Evolutionary conservation across 2,888 invertebrate genomes (phyloP).

Genomic region (Philereme transversata): DNA sequence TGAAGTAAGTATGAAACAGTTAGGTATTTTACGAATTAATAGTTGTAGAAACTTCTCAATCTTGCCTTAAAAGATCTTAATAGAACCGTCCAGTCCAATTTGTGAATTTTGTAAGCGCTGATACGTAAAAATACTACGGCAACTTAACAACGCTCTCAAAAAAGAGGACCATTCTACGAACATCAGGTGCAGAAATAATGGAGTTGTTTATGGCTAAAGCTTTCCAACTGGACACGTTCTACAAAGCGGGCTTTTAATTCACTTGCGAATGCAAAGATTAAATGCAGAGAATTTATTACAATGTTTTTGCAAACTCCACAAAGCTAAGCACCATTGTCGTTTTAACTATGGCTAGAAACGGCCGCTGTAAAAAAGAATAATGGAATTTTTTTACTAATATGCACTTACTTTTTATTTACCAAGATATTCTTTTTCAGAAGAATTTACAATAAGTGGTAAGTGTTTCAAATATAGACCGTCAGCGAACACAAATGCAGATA

Average conservation of each 20-base stretch:
- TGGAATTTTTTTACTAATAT: not conserved
- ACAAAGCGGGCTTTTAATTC: conserved; percentile 27
- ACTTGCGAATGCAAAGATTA: conserved; percentile 31
- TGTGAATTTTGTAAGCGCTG: no score
- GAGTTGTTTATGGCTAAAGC: conserved; percentile 16
- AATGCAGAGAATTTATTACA: conserved; percentile 31
- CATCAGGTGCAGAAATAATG: conserved; percentile 17
- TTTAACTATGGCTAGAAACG: conserved; percentile 9
- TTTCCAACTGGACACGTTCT: conserved; percentile 12
- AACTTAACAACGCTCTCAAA: not conserved
- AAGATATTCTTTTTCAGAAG: not conserved
- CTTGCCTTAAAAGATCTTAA: no score
- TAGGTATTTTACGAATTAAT: no score
- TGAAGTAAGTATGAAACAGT: no score
- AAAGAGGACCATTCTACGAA: not conserved
- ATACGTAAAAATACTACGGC: not conserved
- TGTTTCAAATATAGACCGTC: no score
- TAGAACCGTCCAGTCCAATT: no score
- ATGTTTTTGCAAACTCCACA: conserved; percentile 29
- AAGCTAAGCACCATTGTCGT: conserved; percentile 36
- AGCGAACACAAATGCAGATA: no score
- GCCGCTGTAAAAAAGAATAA: conserved; percentile 8
- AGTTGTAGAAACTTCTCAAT: no score
- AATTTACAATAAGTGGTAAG: no score
- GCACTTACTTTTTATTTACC: not conserved